Evolutionary conservation across 2,888 invertebrate genomes (phyloP), one percentile per base, ranked within the genome.

Genomic region (Diaphora mendica): DNA sequence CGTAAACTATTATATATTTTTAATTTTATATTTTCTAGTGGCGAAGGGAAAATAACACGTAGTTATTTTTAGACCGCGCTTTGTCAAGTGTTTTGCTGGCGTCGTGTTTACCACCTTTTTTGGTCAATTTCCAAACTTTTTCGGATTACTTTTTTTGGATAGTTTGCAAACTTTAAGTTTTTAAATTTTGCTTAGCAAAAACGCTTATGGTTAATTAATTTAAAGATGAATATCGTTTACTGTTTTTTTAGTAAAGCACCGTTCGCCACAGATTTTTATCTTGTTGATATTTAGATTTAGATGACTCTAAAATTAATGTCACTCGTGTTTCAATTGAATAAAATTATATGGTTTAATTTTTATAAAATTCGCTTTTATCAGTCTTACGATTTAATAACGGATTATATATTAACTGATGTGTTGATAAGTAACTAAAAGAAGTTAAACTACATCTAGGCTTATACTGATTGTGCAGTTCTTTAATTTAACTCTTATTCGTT

Each of bases 301-400:
- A 23, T 68, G n/a, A 55, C 59, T 9, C 1, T 42, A 59, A 59
- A 59, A 69, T 35, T 26, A 55, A 11, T 69, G 17, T 86, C 82
- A 85, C 86, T 82, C 78, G 80, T 85, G 70, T 82, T 74, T 75
- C 33, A 70, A 62, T 69, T 82, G 82, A 84, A 84, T 86, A 80
- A 82, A 83, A 81, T 86, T 88, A 85, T 85, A 82, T 81, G 84
- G 26, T 44, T 81, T 73, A 51, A 67, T 78, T 86, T 86, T 89
- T 86, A 86, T 86, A 88, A 93, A 94, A 94, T 94, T 94, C 94
- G 94, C 93, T 94, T 93, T 92, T 90, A 91, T 94, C 94, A 94
- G 94, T 94, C 94, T 94, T 94, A 91, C 89, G 82, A 81, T 82
- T 83, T 81, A 84, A 79, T 65, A 79, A 79, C 81, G 77, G 77